A percentile compares a stretch with the other conserved stretches of the same genome.
These are phyloP conservation scores for Sesamia inferens DNA, from an alignment of 2,888 invertebrate genomes.

Conservation along the genomic window DNA sequence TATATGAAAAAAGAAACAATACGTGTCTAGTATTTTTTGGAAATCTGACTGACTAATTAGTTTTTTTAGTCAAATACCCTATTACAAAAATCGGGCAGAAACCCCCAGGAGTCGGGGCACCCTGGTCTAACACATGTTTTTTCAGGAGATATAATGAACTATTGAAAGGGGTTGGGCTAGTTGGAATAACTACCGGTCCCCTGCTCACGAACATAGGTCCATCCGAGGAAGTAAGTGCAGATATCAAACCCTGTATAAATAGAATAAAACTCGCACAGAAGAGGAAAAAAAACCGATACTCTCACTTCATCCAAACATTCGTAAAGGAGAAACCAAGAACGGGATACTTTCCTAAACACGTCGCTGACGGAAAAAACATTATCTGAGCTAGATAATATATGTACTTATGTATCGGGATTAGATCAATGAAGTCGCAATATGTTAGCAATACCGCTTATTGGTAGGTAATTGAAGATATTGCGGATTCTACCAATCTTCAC, in stretches of 20 bases:
- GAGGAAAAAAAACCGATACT: background rate
- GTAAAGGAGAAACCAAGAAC: conserved; percentile 32
- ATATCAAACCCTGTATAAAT: background rate
- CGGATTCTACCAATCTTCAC: conserved; percentile 12
- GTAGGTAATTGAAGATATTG: conserved; percentile 32
- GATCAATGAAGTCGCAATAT: conserved; percentile 47
- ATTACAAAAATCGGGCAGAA: background rate
- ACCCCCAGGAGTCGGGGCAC: background rate
- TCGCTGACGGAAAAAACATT: conserved; percentile 28
- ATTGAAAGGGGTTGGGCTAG: background rate
- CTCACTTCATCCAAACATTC: conserved; percentile 4
- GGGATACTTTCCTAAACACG: conserved; percentile 36
- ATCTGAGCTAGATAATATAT: conserved; percentile 22
- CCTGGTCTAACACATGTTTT: background rate
- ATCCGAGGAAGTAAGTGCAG: background rate
- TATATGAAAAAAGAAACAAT: too few relatives aligned
- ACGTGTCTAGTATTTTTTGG: too few relatives aligned
- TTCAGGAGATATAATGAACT: background rate
- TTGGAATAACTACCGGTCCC: background rate
- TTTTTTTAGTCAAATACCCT: too few relatives aligned
- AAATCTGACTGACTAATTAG: too few relatives aligned
- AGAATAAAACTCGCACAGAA: background rate
- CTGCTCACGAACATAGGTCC: background rate
- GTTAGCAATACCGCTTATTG: conserved; percentile 25
- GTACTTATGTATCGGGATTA: conserved; percentile 39